These are phyloP conservation scores for Corvus moneduloides DNA, from an alignment of 2,113 vertebrate species.

Conservation along the genomic window DNA sequence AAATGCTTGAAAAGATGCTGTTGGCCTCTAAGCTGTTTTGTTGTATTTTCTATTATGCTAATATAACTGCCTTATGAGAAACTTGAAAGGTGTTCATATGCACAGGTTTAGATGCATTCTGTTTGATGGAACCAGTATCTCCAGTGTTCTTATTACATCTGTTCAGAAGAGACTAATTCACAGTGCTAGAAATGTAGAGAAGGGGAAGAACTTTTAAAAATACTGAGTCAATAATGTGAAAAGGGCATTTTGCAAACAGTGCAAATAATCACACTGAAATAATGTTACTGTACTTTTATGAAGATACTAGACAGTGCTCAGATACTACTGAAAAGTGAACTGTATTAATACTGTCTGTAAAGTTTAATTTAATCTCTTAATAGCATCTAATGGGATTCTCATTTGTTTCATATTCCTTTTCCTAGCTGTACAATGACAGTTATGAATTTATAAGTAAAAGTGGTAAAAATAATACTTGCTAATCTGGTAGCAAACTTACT, in stretches of 20 bases:
- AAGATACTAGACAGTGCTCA: background rate
- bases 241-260: background rate
- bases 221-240: background rate
- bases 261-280: background rate
- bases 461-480: constrained; percentile 1
- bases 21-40: background rate
- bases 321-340: background rate
- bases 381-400: background rate
- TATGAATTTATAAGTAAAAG: constrained; percentile 16
- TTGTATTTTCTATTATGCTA: background rate
- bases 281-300: background rate
- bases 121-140: background rate
- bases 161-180: background rate
- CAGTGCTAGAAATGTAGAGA: background rate
- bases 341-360: background rate
- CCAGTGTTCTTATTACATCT: background rate
- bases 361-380: background rate
- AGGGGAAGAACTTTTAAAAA: background rate
- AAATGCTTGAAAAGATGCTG: background rate
- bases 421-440: background rate
- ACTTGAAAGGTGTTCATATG: background rate
- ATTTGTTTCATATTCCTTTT: constrained; percentile 16
- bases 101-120: background rate
- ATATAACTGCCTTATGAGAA: background rate
- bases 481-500: background rate